Conservation (phyloP, 1,140 invertebrate species). For the Apis mellifera region Amel_HAv3.1 CM009941.2:14999001-14999500, state of each 20-base stretch:
- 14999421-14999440: neutral
- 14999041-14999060: slow-evolving; percentile 73
- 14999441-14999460: slow-evolving; percentile 2
- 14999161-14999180: slow-evolving; percentile 27
- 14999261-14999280: slow-evolving; percentile 57
- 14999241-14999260: slow-evolving; percentile 53
- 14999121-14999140: slow-evolving; percentile 72
- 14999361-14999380: slow-evolving; percentile 49
- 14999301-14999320: slow-evolving; percentile 22
- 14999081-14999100: slow-evolving; percentile 52
- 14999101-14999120: slow-evolving; percentile 72
- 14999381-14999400: slow-evolving; percentile 46
- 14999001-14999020: neutral
- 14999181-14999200: slow-evolving; percentile 50
- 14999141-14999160: slow-evolving; percentile 68
- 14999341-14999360: slow-evolving; percentile 46
- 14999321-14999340: slow-evolving; percentile 57
- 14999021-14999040: slow-evolving; percentile 39
- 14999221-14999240: slow-evolving; percentile 60
- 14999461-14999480: neutral
- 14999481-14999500: slow-evolving; percentile 47
- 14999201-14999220: slow-evolving; percentile 51
- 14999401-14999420: slow-evolving; percentile 16
- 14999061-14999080: slow-evolving; percentile 65
- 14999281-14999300: slow-evolving; percentile 50